Conservation (phyloP, 2,797 vertebrate species). For the Sternarchorhynchus goeldii region DNA sequence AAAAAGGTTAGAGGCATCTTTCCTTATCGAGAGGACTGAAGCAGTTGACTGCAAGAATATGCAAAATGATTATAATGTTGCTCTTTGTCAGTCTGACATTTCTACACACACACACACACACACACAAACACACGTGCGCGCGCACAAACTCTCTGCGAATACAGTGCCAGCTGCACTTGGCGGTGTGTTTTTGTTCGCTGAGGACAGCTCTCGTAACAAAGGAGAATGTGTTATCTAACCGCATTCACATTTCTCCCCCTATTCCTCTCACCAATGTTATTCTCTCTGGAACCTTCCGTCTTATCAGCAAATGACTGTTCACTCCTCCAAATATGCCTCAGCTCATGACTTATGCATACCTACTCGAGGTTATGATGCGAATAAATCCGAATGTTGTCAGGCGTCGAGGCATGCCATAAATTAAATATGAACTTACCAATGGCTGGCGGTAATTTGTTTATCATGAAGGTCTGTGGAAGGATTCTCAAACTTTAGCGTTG, state of each 20-base stretch:
- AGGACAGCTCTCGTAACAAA: slow-evolving; percentile 48
- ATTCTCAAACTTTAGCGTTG: slow-evolving; percentile 15
- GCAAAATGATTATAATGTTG: slow-evolving; percentile 28
- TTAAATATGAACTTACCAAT: slow-evolving; percentile 49
- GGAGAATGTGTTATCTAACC: slow-evolving; percentile 47
- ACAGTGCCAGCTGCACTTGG: slow-evolving; percentile 2
- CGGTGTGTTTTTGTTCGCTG: slow-evolving; percentile 29
- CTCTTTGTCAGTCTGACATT: slow-evolving; percentile 36
- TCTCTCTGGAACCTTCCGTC: slow-evolving; percentile 48
- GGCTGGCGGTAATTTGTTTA: slow-evolving; percentile 52
- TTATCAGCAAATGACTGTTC: slow-evolving; percentile 52
- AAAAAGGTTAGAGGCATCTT: slow-evolving; percentile 56
- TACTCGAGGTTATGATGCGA: slow-evolving; percentile 52
- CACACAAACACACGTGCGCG: not conserved
- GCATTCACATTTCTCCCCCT: slow-evolving; percentile 42
- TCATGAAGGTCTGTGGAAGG: slow-evolving; percentile 34
- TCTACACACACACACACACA: not conserved
- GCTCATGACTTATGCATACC: slow-evolving; percentile 61
- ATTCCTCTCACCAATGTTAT: slow-evolving; percentile 39
- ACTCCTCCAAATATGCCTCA: slow-evolving; percentile 48
- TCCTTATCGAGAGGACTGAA: slow-evolving; percentile 46
- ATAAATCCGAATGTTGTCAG: slow-evolving; percentile 59
- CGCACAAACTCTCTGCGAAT: not conserved
- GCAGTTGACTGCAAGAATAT: slow-evolving; percentile 43
- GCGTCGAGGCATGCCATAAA: slow-evolving; percentile 41